phyloP scores from a whole-genome alignment of 2,888 invertebrate species.

The Phasia obesa region DNA sequence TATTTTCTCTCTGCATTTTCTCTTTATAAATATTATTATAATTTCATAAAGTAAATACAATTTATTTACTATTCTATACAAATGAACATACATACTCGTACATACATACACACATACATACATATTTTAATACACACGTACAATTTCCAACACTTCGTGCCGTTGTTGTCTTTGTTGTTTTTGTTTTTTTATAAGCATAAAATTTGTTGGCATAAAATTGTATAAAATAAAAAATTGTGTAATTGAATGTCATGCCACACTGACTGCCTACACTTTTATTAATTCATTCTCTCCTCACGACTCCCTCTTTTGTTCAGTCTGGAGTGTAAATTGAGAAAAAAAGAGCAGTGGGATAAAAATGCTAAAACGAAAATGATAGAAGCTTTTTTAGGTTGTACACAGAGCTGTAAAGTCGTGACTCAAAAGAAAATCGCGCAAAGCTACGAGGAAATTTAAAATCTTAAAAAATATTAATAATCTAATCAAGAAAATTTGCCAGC shows the following conservation, averaged over 20 bases:
- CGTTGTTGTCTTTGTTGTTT: constrained; percentile 17
- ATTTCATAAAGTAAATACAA: constrained; percentile 70
- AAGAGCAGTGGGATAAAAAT: constrained; percentile 5
- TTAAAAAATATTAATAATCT: neutral
- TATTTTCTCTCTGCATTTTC: constrained; percentile 35
- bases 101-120: constrained; percentile 4
- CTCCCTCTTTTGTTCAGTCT: neutral
- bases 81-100: constrained; percentile 62
- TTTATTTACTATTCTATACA: constrained; percentile 72
- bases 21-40: constrained; percentile 63
- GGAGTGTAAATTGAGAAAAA: constrained; percentile 1
- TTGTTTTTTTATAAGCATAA: constrained; percentile 32
- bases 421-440: too few species aligned
- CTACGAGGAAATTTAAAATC: neutral
- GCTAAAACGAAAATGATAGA: constrained; percentile 25
- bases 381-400: constrained; percentile 23
- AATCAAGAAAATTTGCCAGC: neutral
- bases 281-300: neutral
- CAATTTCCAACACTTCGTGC: constrained; percentile 39
- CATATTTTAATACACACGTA: constrained; percentile 40
- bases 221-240: constrained; percentile 49
- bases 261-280: constrained; percentile 54
- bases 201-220: constrained; percentile 64
- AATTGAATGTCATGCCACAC: constrained; percentile 70
- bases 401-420: constrained; percentile 31